Evolutionary conservation across 2,888 invertebrate species (phyloP), one percentile per base, ranked within the genome.

Genomic region (Bugula neritina): DNA sequence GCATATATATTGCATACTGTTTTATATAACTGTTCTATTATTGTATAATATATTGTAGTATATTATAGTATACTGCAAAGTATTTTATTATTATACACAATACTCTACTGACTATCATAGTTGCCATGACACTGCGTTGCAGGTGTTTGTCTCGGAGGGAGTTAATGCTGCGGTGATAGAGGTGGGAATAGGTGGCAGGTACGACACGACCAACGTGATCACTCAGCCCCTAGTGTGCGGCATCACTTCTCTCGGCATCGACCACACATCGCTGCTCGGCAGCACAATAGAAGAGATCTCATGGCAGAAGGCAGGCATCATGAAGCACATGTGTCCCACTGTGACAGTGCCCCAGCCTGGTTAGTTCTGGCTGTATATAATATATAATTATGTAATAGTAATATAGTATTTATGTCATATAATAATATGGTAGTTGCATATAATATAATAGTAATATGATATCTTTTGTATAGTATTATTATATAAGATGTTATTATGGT

Each of bases 181-280:
- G 86, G 98, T 98, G 35, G 99, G 99, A 43, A 94, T 99, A 76
- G 99, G 99, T 0, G 99, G 99, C 0, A 89, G 91, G 79, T 90
- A 90, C 75, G 99, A 99, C 84, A 91, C 91, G 79, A 99, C 99
- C 0, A 99, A 99, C 86, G 86, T 97, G 69, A 82, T 99, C 72
- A 88, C 89, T 92, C 90, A 90, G 78, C 92, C 92, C 0, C 88
- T 90, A 31, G 92, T 93, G 0, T 91, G 92, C 72, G 98, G 95
- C 72, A 91, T 99, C 73, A 91, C 94, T 0, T 91, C 94, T 0
- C 86, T 99, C 73, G 97, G 93, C 0, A 81, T 63, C 2, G 99
- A 99, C 83, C 99, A 99, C 84, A 92, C 90, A 0, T 86, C 88
- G 0, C 84, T 97, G 54, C 82, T 90, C n/a, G 99, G 99, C 0